Base-by-base conservation (phyloP, 2,113 vertebrate genomes). In the Charadrius vociferus region DNA sequence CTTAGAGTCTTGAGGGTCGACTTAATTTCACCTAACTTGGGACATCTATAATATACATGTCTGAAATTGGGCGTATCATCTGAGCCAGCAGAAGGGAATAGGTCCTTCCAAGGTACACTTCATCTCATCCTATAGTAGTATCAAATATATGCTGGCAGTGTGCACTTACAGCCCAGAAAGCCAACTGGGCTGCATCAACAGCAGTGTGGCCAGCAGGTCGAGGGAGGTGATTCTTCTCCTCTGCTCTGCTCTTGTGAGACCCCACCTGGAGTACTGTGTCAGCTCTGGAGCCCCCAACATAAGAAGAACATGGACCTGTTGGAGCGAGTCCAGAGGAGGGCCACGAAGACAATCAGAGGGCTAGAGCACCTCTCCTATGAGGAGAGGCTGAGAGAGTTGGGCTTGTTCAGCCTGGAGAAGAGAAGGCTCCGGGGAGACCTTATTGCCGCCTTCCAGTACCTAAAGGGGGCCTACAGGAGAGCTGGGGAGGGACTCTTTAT, bases 11-110 rank as follows among this genome's bases (percentile, higher is more conserved):
- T 61, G 36, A 73, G 53, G 34, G 53, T 23, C 58, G 62, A 93
- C 90, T 85, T 88, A 94, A 80, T 88, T 94, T 91, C 36, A 93
- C 78, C 49, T 73, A 62, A 62, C 62, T 94, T 56, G 2, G 36
- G 88, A 80, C 84, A 90, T 82, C 53, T 87, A n/a, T 75, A 73
- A 45, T 79, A 29, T 8, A 87, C 61, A 79, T 82, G 30, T 82
- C 36, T 95, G 70, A 81, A 89, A 61, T 6, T 11, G 30, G 58
- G 71, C 62, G 90, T 79, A 77, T 82, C 53, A 72, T 39, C 34
- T 62, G 72, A 47, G 39, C 45, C 78, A 88, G 73, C 7, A 6
- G 66, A 61, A 29, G 15, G 47, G 20, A 81, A 36, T 59, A 84
- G 47, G 78, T 93, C 23, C 39, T 95, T 93, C 36, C 30, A 56